Percentiles rank a stretch among this genome's conserved stretches.
These are phyloP conservation scores for Varanus salvator DNA, from an alignment of 2,113 vertebrate species.

Conservation along the genomic window DNA sequence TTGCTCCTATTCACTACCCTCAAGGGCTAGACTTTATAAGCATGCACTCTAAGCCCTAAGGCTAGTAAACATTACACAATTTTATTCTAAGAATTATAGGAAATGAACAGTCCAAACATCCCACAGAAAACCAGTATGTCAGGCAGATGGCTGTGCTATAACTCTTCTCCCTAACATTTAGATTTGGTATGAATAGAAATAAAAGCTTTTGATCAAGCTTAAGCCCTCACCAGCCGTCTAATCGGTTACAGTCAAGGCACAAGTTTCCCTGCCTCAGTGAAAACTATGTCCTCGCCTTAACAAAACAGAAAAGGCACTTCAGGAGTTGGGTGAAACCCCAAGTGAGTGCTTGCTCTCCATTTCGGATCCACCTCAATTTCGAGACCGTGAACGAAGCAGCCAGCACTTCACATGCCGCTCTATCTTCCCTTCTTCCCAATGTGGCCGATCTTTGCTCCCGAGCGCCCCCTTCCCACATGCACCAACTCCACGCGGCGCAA, in stretches of 20 bases:
- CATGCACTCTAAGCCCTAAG: no score
- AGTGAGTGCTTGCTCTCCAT: not conserved
- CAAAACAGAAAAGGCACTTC: not conserved
- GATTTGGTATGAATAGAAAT: no score
- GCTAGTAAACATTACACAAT: no score
- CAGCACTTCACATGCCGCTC: not conserved
- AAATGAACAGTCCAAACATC: no score
- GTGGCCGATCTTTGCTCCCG: not conserved
- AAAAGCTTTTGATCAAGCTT: no score
- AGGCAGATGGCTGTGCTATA: not conserved
- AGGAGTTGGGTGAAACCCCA: not conserved
- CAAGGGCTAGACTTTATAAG: not conserved
- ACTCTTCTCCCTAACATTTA: not conserved
- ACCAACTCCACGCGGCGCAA: not conserved
- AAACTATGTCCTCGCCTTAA: not conserved
- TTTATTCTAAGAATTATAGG: no score
- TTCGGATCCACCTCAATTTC: not conserved
- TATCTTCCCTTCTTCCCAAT: not conserved
- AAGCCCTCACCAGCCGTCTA: no score
- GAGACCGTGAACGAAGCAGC: not conserved
- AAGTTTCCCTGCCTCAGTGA: no score
- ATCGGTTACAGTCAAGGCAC: no score
- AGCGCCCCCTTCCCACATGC: not conserved
- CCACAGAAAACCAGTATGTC: not conserved
- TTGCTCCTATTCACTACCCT: not conserved